A percentile compares a stretch with the other conserved stretches of the same genome.
Conservation (phyloP, 2,888 invertebrate genomes). For the Microplitis manilae region DNA sequence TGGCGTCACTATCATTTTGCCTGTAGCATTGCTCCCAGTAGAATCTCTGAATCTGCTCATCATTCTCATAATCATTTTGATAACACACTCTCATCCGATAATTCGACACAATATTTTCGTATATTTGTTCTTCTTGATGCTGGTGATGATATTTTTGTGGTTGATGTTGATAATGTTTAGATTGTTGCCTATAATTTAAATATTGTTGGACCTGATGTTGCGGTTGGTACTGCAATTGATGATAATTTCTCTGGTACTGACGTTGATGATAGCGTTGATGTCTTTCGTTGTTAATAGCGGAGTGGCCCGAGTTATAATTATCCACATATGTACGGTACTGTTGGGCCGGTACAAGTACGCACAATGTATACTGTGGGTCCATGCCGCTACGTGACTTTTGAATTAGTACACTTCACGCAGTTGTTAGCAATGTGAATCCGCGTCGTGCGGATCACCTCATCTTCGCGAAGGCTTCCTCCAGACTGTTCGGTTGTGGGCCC, state of each 20-base stretch:
- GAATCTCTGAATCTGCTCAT: slow-evolving; percentile 69
- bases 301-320: slow-evolving; percentile 53
- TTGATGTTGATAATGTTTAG: slow-evolving; percentile 31
- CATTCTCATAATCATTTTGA: slow-evolving; percentile 70
- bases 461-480: slow-evolving; percentile 70
- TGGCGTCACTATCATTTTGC: slow-evolving; percentile 66
- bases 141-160: slow-evolving; percentile 42
- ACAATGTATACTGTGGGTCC: slow-evolving; percentile 71
- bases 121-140: slow-evolving; percentile 65
- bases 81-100: slow-evolving; percentile 71
- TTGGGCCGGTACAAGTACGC: slow-evolving; percentile 70
- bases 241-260: slow-evolving; percentile 42
- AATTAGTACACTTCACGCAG: slow-evolving; percentile 42
- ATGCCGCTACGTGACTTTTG: slow-evolving; percentile 60
- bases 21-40: slow-evolving; percentile 71
- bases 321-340: slow-evolving; percentile 69
- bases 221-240: slow-evolving; percentile 39
- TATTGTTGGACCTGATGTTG: slow-evolving; percentile 20
- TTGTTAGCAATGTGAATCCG: slow-evolving; percentile 47
- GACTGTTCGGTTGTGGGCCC: slow-evolving; percentile 71
- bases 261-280: slow-evolving; percentile 53
- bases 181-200: slow-evolving; percentile 56
- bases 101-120: slow-evolving; percentile 68
- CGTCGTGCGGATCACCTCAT: slow-evolving; percentile 64
- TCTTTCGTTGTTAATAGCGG: slow-evolving; percentile 55